Percentiles rank a stretch among this genome's conserved stretches.
Conservation (phyloP, 2,113 vertebrate species). For the Nycticorax nycticorax region DNA sequence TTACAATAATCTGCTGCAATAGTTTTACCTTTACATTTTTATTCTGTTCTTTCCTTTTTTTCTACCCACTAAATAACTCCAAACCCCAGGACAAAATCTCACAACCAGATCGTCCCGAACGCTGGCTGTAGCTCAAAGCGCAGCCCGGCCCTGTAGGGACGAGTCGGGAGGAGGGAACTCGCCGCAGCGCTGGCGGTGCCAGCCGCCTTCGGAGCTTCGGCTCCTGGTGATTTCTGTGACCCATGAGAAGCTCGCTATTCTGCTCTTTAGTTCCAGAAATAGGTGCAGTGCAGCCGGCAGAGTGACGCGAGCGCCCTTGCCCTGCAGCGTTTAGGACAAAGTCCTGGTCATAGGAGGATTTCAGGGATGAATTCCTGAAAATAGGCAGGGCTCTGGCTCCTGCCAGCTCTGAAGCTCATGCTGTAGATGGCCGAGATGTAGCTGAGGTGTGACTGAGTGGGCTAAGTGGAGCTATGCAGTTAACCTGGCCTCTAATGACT, state of each 20-base stretch:
- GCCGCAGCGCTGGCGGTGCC: background rate
- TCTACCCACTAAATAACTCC: background rate
- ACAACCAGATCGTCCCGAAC: fast-evolving
- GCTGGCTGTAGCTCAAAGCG: background rate
- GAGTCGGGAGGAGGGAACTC: background rate
- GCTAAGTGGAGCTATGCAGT: background rate
- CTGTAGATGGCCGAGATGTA: background rate
- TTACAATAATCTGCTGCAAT: background rate
- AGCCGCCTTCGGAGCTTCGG: fast-evolving
- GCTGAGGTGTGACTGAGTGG: background rate
- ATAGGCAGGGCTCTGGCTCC: no score
- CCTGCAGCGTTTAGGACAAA: fast-evolving
- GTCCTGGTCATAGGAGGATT: background rate
- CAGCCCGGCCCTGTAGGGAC: background rate
- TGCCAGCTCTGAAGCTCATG: fast-evolving
- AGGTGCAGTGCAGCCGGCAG: background rate
- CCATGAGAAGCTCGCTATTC: background rate
- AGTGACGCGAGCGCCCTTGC: background rate
- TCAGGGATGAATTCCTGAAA: background rate
- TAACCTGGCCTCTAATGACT: background rate
- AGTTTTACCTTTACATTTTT: background rate
- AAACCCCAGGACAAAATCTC: background rate
- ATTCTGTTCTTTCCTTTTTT: background rate
- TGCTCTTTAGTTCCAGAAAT: background rate
- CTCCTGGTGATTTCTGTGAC: fast-evolving